These are phyloP conservation scores for Barnardius zonarius DNA, from an alignment of 2,113 vertebrate genomes.

Conservation along the genomic window DNA sequence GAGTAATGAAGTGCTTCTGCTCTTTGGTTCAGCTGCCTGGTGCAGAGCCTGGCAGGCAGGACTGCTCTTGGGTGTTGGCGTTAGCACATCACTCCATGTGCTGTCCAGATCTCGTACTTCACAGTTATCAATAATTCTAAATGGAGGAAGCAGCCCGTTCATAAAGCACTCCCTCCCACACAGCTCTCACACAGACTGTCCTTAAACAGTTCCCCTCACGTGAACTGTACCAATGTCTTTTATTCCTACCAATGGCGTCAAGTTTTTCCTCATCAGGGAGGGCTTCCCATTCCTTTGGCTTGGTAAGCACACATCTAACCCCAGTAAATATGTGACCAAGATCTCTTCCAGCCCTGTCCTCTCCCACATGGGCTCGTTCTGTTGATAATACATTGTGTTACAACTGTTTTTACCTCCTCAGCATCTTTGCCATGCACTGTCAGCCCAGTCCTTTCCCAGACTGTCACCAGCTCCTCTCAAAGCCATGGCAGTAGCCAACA, in stretches of 20 bases:
- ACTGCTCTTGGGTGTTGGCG: accelerated
- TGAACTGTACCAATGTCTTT: background rate
- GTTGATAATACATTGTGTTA: background rate
- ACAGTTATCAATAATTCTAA: background rate
- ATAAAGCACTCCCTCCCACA: background rate
- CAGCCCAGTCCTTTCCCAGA: background rate
- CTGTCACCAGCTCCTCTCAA: background rate
- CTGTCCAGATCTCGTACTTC: background rate
- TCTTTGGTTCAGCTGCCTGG: background rate
- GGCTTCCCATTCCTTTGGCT: background rate
- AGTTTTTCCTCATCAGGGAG: background rate
- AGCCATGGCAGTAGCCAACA: background rate
- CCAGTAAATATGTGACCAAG: background rate
- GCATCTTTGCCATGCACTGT: background rate
- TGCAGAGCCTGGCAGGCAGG: background rate
- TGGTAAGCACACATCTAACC: background rate
- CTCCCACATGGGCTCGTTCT: background rate
- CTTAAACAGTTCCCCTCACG: background rate
- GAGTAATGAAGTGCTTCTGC: background rate
- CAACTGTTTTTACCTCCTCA: background rate
- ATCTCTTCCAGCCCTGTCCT: background rate
- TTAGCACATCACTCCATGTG: background rate
- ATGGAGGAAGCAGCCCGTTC: background rate
- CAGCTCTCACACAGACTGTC: background rate
- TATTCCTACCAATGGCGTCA: background rate